phyloP scores from a whole-genome alignment of 2,113 vertebrate species.

The Rhabdornis inornatus region DNA sequence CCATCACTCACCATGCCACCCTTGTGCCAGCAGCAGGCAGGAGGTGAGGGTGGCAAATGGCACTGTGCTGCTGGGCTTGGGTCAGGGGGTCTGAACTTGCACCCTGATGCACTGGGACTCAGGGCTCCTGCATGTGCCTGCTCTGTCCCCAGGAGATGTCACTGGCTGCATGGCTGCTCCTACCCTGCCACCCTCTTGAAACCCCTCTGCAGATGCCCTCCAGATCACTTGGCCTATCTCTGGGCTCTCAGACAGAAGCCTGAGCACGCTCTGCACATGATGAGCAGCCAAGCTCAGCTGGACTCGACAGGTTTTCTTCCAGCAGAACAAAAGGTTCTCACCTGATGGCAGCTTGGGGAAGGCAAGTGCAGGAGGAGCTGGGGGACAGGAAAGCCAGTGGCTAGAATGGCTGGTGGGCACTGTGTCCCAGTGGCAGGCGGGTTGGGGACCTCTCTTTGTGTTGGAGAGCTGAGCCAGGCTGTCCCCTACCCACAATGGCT shows the following conservation, averaged over 20 bases:
- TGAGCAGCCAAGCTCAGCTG: not conserved
- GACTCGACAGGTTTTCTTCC: conserved; percentile 5
- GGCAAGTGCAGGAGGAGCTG: rapidly evolving
- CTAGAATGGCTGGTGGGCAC: not conserved
- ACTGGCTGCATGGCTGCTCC: not conserved
- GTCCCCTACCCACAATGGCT: rapidly evolving
- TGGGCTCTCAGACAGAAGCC: rapidly evolving
- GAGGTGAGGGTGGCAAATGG: not conserved
- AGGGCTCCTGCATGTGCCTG: not conserved
- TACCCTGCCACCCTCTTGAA: rapidly evolving
- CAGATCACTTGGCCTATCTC: not conserved
- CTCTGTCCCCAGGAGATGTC: not conserved
- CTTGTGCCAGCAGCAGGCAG: not conserved
- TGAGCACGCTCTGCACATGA: not conserved
- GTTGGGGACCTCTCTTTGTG: not conserved
- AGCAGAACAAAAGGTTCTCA: not conserved
- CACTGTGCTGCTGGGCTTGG: too few relatives aligned
- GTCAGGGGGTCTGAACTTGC: rapidly evolving
- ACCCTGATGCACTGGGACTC: rapidly evolving
- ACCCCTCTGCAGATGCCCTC: not conserved
- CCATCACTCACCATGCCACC: not conserved
- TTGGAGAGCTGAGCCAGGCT: not conserved
- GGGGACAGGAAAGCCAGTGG: not conserved
- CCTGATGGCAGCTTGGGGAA: not conserved
- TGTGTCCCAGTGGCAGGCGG: rapidly evolving